Evolutionary conservation across 2,888 invertebrate genomes (phyloP).

Genomic region (Lepidochrysops patricia): DNA sequence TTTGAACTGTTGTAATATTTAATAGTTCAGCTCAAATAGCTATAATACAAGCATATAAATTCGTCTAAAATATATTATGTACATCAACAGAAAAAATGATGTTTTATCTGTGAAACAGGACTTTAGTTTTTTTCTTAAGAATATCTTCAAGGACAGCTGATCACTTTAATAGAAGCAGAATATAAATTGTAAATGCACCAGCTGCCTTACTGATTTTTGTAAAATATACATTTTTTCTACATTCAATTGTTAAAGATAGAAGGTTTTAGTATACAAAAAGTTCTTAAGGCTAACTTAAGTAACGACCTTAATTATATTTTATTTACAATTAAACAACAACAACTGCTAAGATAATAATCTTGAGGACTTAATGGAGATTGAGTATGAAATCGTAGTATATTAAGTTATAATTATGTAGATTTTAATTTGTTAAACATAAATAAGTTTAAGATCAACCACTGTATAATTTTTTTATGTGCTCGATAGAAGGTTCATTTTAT

Average conservation of each 20-base stretch:
- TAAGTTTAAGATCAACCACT: not conserved
- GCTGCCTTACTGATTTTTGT: not conserved
- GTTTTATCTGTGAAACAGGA: not conserved
- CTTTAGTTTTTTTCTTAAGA: not conserved
- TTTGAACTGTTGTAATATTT: not conserved
- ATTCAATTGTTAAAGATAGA: not conserved
- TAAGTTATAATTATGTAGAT: not conserved
- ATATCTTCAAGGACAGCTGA: not conserved
- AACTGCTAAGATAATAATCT: constrained; percentile 9
- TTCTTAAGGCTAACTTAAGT: constrained; percentile 16
- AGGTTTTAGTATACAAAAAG: constrained; percentile 13
- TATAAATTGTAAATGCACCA: constrained; percentile 7
- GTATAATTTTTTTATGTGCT: not conserved
- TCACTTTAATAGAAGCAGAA: not conserved
- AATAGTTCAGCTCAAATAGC: not conserved
- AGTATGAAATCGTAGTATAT: not conserved
- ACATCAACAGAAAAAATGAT: not conserved
- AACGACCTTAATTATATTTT: constrained; percentile 21
- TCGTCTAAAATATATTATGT: not conserved
- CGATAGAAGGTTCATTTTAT: constrained; percentile 14
- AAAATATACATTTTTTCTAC: not conserved
- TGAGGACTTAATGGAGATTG: not conserved
- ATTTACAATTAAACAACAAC: constrained; percentile 28
- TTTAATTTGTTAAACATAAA: not conserved
- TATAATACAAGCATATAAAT: not conserved